Percentiles rank a stretch among this genome's conserved stretches.
Conservation (phyloP, 2,888 invertebrate species). For the Salticus scenicus region DNA sequence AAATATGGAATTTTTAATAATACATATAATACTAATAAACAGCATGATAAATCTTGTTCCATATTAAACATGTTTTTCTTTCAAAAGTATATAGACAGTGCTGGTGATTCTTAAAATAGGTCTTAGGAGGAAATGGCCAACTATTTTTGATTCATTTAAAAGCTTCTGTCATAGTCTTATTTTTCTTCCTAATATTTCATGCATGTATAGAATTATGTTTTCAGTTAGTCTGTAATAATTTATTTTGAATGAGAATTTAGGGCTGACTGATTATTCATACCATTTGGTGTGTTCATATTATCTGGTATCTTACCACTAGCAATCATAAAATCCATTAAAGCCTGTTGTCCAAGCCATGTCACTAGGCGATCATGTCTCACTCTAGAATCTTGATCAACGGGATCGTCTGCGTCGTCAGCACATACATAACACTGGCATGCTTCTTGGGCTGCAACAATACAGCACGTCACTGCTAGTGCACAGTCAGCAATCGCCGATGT, state of each 20-base stretch:
- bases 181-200: too few species aligned
- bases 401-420: conserved; percentile 42
- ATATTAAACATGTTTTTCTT: too few species aligned
- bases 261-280: conserved; percentile 17
- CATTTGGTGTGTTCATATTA: conserved; percentile 7
- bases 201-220: too few species aligned
- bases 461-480: conserved; percentile 72
- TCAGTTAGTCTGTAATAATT: too few species aligned
- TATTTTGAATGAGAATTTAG: conserved; percentile 3
- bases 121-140: too few species aligned
- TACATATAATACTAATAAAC: too few species aligned
- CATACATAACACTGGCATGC: conserved; percentile 71
- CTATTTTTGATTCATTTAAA: too few species aligned
- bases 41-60: too few species aligned
- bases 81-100: too few species aligned
- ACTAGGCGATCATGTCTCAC: conserved; percentile 72
- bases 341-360: conserved; percentile 73
- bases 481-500: conserved; percentile 74
- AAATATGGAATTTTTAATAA: too few species aligned
- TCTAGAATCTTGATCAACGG: conserved; percentile 71
- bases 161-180: too few species aligned
- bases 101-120: too few species aligned
- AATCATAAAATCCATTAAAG: conserved; percentile 57
- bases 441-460: conserved; percentile 72
- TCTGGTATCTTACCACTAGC: conserved; percentile 62